Base-by-base conservation (phyloP, 2,113 vertebrate genomes). In the Trochalopteron elliotii region DNA sequence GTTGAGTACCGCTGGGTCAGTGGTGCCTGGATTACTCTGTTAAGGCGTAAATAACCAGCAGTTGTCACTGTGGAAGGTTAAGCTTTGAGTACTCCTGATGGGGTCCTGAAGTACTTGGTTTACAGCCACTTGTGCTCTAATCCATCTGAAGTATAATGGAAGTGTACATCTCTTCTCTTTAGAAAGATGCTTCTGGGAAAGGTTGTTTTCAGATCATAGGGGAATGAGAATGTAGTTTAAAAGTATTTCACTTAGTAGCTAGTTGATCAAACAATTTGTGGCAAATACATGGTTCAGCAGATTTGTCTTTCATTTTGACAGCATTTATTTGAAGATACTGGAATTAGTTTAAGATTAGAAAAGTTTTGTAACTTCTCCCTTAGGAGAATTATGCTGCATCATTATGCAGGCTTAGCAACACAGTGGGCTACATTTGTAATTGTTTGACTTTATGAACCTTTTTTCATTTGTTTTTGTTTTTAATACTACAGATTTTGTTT, bases 401-500 rank as follows among this genome's bases (percentile, higher is more conserved):
- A 37, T 57, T 89, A 50, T 53, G 47, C 19, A 40, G 35, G n/a
- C 10, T 83, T 77, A 90, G n/a, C 37, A 52, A 23, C 78, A 63
- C 57, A 69, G 11, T 35, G 15, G 60, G 28, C 44, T 93, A 28
- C 30, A 20, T 40, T n/a, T 30, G 13, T 93, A 74, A 50, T 69
- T 42, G 55, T 47, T 88, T 88, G 67, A 72, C 19, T 86, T 95
- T 21, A 44, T 52, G 35, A 86, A 89, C 6, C 25, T 37, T 67
- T 65, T 59, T 11, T 42, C 2, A 15, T 59, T 76, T 86, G 18
- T 56, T 81, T 75, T 47, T 81, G 21, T 87, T 40, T n/a, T 90
- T 83, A 60, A 70, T 53, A 72, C 97, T 53, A 74, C 97, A 99
- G 99, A 99, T 99, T 72, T 82, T 95, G 35, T 99, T 99, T 94